phyloP scores from a whole-genome alignment of 2,797 vertebrate species.

The Sebastes itinus region DNA sequence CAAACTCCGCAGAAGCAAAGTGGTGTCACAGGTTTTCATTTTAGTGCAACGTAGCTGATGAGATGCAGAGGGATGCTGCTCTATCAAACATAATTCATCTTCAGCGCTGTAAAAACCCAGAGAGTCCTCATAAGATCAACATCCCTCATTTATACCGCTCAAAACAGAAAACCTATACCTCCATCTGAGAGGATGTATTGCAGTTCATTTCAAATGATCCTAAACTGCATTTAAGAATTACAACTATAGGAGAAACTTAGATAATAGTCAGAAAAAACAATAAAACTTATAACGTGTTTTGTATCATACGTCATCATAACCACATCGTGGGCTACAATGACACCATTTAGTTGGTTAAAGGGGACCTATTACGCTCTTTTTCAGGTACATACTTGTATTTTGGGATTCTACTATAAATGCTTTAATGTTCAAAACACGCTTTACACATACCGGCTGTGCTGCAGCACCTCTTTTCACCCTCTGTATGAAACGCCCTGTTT shows the following conservation, averaged over 20 bases:
- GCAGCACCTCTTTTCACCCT: no score
- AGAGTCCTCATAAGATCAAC: not conserved
- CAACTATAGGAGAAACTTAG: not conserved
- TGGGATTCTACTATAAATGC: no score
- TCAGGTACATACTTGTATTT: not conserved
- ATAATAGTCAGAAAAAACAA: not conserved
- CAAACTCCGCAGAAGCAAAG: not conserved
- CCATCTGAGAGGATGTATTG: not conserved
- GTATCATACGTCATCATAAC: not conserved
- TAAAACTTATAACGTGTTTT: not conserved
- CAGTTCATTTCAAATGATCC: not conserved
- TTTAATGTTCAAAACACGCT: no score
- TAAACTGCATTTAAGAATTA: not conserved
- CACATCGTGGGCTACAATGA: not conserved
- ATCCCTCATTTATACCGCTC: not conserved
- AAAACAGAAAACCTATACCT: conserved; percentile 5
- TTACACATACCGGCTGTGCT: no score
- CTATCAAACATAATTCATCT: conserved; percentile 19
- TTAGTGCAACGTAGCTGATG: not conserved
- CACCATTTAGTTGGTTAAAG: not conserved
- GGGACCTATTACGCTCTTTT: not conserved
- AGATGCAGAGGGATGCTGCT: conserved; percentile 23
- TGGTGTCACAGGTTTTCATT: conserved; percentile 2
- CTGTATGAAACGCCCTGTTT: no score
- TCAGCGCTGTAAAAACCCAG: not conserved